Evolutionary conservation across 2,113 vertebrate species (phyloP).

Genomic region (Hemicordylus capensis): DNA sequence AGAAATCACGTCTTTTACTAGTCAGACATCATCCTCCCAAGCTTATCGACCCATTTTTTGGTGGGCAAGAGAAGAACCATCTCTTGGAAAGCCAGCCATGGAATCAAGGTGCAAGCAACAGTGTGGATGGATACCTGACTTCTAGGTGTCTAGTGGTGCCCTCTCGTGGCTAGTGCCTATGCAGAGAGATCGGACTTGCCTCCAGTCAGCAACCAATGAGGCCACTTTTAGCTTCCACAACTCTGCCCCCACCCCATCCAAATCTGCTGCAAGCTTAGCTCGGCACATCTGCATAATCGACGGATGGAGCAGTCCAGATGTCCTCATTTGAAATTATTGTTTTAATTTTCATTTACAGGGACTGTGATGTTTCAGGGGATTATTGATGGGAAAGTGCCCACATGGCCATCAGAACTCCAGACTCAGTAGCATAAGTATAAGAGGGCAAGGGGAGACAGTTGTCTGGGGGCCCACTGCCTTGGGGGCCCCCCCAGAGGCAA

Average conservation of each 20-base stretch:
- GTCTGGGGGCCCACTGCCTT: too few species aligned
- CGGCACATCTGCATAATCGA: neutral
- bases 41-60: neutral
- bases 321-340: slow-evolving; percentile 32
- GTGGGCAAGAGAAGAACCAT: neutral
- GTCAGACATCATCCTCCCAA: too few species aligned
- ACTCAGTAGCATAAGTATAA: neutral
- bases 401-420: neutral
- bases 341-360: slow-evolving; percentile 47
- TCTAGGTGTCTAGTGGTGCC: neutral
- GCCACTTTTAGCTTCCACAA: neutral
- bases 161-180: neutral
- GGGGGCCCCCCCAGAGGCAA: too few species aligned
- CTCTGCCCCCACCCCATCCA: neutral
- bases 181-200: neutral
- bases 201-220: neutral
- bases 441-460: too few species aligned
- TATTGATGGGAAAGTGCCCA: slow-evolving; percentile 5
- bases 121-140: neutral
- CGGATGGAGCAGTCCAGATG: slow-evolving; percentile 25
- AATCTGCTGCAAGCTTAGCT: neutral
- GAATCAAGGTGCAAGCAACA: neutral
- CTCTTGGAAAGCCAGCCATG: neutral
- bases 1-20: too few species aligned
- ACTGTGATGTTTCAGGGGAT: slow-evolving; percentile 18